Conservation (phyloP, 2,797 vertebrate species). For the Lagodon rhomboides region DNA sequence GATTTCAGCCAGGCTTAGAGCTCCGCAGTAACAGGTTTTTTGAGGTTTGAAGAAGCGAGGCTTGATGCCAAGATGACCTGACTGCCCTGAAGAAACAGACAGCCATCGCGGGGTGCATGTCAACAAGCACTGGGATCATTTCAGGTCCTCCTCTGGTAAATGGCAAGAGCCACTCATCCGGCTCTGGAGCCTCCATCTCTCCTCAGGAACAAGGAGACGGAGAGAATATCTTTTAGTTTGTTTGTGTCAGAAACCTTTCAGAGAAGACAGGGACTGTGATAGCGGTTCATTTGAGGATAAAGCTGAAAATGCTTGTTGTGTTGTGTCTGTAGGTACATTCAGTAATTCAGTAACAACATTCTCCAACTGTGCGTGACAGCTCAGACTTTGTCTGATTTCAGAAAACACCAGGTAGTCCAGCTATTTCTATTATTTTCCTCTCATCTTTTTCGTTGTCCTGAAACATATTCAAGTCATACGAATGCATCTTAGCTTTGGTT, state of each 20-base stretch:
- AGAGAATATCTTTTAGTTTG: not conserved
- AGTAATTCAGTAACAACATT: not conserved
- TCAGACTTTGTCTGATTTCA: not conserved
- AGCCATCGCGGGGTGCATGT: slow-evolving; percentile 40
- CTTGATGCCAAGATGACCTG: slow-evolving; percentile 57
- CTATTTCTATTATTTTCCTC: not conserved
- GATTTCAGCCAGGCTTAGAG: slow-evolving; percentile 63
- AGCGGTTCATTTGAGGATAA: not conserved
- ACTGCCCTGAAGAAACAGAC: slow-evolving; percentile 49
- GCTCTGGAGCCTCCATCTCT: not conserved
- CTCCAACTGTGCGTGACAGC: not conserved
- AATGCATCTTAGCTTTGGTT: not conserved
- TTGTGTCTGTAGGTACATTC: not conserved
- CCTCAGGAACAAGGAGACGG: not conserved
- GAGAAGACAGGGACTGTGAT: not conserved
- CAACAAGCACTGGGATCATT: slow-evolving; percentile 55
- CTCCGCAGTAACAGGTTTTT: slow-evolving; percentile 46
- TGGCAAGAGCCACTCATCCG: not conserved
- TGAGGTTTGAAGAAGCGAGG: slow-evolving; percentile 39
- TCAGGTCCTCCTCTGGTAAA: slow-evolving; percentile 43
- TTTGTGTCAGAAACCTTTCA: not conserved
- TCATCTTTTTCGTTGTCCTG: not conserved
- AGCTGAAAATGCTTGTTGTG: not conserved
- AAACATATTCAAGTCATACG: not conserved
- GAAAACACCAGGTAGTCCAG: not conserved